phyloP scores from a whole-genome alignment of 2,797 vertebrate species.

The Oryzias dopingdopingensis region DNA sequence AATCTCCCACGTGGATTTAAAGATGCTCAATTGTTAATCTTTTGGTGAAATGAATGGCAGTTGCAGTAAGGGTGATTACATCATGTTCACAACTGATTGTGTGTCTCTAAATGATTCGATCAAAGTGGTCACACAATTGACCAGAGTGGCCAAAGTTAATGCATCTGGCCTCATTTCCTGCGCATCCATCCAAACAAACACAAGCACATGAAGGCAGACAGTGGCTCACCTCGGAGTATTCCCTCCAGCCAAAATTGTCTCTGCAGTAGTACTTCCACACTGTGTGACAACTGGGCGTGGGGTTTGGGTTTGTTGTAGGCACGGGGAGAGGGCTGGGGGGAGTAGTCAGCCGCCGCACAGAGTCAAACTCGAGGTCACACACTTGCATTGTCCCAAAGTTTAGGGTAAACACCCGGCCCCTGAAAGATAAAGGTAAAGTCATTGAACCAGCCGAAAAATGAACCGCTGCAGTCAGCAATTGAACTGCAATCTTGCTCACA shows the following conservation, averaged over 20 bases:
- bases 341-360: constrained; percentile 87
- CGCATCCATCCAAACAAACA: constrained; percentile 6
- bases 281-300: constrained; percentile 85
- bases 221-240: constrained; percentile 92
- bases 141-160: constrained; percentile 33
- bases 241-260: constrained; percentile 99
- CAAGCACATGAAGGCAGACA: constrained; percentile 3
- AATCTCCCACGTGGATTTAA: constrained; percentile 13
- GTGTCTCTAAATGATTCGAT: constrained; percentile 40
- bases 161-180: constrained; percentile 34
- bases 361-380: constrained; percentile 91
- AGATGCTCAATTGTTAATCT: constrained; percentile 33
- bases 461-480: constrained; percentile 1
- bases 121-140: constrained; percentile 32
- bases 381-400: constrained; percentile 90
- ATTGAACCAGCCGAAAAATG: background rate
- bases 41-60: constrained; percentile 50
- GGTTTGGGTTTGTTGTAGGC: constrained; percentile 65
- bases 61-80: constrained; percentile 14
- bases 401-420: constrained; percentile 89
- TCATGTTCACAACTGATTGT: constrained; percentile 2
- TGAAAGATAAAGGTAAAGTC: constrained; percentile 56
- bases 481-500: constrained; percentile 4
- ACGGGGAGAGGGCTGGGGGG: constrained; percentile 74
- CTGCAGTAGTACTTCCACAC: constrained; percentile 99